These are phyloP conservation scores for Caiman crocodilus DNA, from an alignment of 2,797 vertebrate genomes.

Conservation along the genomic window DNA sequence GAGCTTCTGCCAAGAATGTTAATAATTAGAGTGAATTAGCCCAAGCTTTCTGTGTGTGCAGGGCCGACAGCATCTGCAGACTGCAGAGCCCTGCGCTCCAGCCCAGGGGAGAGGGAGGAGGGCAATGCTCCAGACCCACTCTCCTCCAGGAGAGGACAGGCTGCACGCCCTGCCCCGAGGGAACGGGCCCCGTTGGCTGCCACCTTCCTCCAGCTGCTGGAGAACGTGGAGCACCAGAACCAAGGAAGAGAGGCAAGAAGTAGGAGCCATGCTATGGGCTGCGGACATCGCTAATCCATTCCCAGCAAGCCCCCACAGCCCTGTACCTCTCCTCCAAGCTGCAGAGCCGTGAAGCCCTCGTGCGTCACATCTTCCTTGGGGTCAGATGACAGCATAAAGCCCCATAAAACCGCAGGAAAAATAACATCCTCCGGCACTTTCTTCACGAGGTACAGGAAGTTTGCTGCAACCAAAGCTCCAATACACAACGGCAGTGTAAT, in stretches of 20 bases:
- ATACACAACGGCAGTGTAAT: background rate
- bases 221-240: background rate
- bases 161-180: background rate
- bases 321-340: background rate
- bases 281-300: background rate
- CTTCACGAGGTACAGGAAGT: slow-evolving; percentile 15
- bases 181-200: no score
- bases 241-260: background rate
- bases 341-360: slow-evolving; percentile 53
- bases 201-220: fast-evolving
- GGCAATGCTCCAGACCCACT: background rate
- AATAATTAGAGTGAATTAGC: slow-evolving; percentile 78
- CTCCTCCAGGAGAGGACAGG: background rate
- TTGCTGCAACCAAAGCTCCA: background rate
- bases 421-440: background rate
- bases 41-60: slow-evolving; percentile 73
- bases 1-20: slow-evolving; percentile 79
- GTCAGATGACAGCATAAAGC: slow-evolving; percentile 10
- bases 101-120: background rate
- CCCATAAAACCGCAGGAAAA: slow-evolving; percentile 59
- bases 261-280: background rate
- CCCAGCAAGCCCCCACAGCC: background rate
- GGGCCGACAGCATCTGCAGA: slow-evolving; percentile 77
- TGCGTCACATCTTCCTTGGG: slow-evolving; percentile 65
- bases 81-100: slow-evolving; percentile 35